A percentile compares a stretch with the other conserved stretches of the same genome.
Evolutionary conservation across 2,888 invertebrate genomes (phyloP).

Genomic region (Stenurella melanura): DNA sequence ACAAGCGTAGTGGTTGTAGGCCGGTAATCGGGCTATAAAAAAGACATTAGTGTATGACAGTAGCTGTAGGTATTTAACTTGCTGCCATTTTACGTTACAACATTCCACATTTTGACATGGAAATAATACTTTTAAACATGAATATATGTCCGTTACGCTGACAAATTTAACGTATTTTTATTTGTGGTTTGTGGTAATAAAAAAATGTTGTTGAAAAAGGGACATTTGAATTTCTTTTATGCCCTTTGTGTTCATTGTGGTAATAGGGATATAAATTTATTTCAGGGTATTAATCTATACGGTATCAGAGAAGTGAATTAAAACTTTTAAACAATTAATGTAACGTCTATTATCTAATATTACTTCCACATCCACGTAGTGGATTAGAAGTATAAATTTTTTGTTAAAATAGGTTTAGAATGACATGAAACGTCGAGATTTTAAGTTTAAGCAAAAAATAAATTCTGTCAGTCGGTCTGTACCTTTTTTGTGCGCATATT

Average conservation of each 20-base stretch:
- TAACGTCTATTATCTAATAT: no score
- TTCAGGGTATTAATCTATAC: no score
- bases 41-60: conserved; percentile 55
- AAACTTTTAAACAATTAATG: no score
- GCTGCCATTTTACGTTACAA: conserved; percentile 39
- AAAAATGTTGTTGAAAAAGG: background rate
- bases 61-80: conserved; percentile 51
- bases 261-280: no score
- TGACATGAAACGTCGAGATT: no score
- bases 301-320: no score
- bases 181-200: conserved; percentile 2
- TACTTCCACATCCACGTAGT: no score
- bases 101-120: conserved; percentile 42
- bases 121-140: conserved; percentile 22
- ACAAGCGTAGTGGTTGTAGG: conserved; percentile 41
- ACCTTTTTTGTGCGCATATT: no score
- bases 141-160: background rate
- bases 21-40: conserved; percentile 52
- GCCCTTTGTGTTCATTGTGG: background rate
- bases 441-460: no score
- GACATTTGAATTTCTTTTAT: background rate
- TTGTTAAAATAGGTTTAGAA: no score
- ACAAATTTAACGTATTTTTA: background rate
- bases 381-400: no score
- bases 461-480: no score